Evolutionary conservation across 1,140 invertebrate genomes (phyloP).

Genomic region (Heliconius nattereri): DNA sequence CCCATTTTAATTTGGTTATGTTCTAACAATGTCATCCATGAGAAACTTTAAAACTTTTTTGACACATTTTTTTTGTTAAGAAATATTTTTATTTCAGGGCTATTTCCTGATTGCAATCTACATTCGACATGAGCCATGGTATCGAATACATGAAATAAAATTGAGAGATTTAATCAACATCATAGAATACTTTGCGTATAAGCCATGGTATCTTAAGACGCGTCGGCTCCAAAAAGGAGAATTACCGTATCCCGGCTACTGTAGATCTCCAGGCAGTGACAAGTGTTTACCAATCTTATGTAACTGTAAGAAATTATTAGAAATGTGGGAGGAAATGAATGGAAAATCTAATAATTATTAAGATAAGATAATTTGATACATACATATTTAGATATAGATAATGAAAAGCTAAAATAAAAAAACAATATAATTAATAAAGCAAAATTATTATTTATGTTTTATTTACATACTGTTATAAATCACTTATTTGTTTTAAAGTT

Average conservation of each 20-base stretch:
- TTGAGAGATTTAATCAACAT: slow-evolving; percentile 34
- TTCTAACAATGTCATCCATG: no score
- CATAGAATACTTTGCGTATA: slow-evolving; percentile 30
- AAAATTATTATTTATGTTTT: not conserved
- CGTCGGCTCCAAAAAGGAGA: slow-evolving; percentile 62
- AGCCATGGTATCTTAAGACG: slow-evolving; percentile 31
- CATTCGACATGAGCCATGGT: slow-evolving; percentile 55
- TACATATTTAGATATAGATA: not conserved
- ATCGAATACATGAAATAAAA: slow-evolving; percentile 46
- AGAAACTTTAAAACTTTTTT: not conserved
- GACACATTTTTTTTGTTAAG: not conserved
- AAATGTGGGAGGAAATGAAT: slow-evolving; percentile 55
- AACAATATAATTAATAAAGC: not conserved
- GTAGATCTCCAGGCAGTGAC: slow-evolving; percentile 58
- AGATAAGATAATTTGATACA: not conserved
- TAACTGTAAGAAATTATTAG: slow-evolving; percentile 58
- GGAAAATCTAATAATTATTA: not conserved
- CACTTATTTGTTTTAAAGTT: not conserved
- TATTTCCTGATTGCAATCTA: slow-evolving; percentile 50
- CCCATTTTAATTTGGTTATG: no score
- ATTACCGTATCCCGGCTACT: slow-evolving; percentile 70
- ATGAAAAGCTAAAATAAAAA: not conserved
- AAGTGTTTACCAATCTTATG: slow-evolving; percentile 62
- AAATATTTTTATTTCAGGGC: slow-evolving; percentile 46
- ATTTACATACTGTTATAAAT: not conserved